Conservation (phyloP, 2,113 vertebrate genomes). For the Columba janthina region DNA sequence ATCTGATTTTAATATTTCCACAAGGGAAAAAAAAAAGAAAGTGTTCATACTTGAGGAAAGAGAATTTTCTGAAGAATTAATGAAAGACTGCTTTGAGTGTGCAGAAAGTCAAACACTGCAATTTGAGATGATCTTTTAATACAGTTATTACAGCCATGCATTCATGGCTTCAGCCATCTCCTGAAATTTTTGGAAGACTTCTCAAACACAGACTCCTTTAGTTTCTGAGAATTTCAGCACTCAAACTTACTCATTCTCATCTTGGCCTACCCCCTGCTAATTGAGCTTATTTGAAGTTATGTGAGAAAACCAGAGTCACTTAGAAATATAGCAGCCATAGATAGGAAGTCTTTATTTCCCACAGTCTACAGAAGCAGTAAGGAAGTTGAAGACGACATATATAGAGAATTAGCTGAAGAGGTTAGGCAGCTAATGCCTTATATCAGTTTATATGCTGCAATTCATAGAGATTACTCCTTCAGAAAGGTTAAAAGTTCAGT, state of each 20-base stretch:
- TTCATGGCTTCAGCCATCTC: not conserved
- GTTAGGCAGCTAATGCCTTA: not conserved
- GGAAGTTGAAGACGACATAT: not conserved
- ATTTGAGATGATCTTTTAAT: not conserved
- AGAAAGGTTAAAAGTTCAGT: not conserved
- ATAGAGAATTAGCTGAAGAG: not conserved
- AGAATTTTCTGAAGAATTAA: not conserved
- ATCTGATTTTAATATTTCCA: not conserved
- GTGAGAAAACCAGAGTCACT: not conserved
- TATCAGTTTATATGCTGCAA: not conserved
- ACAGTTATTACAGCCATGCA: not conserved
- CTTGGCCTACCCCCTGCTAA: not conserved
- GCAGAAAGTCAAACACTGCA: not conserved
- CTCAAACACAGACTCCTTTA: not conserved
- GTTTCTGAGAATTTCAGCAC: not conserved
- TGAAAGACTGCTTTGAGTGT: not conserved
- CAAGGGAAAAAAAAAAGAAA: not conserved
- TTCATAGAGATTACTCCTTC: not conserved
- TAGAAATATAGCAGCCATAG: not conserved
- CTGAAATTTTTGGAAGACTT: not conserved
- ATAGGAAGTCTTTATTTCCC: not conserved
- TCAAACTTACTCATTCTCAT: not conserved
- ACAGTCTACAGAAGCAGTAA: not conserved
- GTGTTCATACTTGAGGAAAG: not conserved
- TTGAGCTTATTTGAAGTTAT: not conserved